These are phyloP conservation scores for Paradoxurus hermaphroditus DNA, from an alignment of 2,113 vertebrate species.

Conservation along the genomic window DNA sequence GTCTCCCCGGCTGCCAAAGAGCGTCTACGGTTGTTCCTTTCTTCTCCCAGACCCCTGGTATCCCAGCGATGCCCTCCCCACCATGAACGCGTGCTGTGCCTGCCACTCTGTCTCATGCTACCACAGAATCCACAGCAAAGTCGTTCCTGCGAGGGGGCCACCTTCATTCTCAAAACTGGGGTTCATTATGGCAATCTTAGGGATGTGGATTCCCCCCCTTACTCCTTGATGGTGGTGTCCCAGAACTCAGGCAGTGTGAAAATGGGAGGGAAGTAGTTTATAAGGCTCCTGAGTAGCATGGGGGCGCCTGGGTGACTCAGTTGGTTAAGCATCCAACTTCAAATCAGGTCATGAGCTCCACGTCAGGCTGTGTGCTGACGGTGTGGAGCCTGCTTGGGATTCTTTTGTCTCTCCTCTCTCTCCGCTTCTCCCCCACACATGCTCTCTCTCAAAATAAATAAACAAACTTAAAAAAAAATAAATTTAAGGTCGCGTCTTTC, in stretches of 20 bases:
- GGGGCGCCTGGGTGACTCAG: no score
- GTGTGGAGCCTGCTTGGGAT: no score
- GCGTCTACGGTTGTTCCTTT: neutral
- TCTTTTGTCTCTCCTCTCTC: no score
- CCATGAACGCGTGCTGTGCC: neutral
- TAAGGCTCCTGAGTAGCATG: neutral
- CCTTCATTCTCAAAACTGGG: neutral
- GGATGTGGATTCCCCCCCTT: neutral
- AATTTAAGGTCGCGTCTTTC: neutral
- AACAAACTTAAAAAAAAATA: no score
- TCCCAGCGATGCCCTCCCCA: neutral
- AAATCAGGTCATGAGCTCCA: no score
- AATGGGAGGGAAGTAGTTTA: neutral
- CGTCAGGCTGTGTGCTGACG: no score
- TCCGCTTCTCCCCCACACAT: no score
- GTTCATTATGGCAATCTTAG: neutral
- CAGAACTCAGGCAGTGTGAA: neutral
- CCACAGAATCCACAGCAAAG: neutral
- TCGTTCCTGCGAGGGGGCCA: neutral
- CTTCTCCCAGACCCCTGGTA: neutral
- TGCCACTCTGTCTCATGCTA: neutral
- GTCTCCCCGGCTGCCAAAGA: neutral
- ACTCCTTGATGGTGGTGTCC: neutral
- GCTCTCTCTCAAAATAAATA: no score
- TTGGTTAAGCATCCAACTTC: no score